Evolutionary conservation across 35 echinoderm and acorn worm genomes (phyloP), one percentile per base, ranked within the genome.

Genomic region (Chiridota heheva): DNA sequence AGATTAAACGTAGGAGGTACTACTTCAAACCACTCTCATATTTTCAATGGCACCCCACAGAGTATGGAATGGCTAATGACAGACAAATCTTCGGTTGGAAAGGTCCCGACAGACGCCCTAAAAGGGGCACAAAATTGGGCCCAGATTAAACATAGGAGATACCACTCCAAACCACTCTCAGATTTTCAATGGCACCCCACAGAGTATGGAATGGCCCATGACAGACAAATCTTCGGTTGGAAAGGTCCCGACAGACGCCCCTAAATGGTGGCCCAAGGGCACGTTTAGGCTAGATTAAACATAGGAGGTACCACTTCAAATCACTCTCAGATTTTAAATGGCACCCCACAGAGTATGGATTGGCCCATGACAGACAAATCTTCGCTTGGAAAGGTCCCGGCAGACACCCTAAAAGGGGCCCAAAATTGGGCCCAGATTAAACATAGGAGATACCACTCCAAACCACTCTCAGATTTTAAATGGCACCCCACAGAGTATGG

Each of bases 61-160:
- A 51, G n/a, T n/a, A 8, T 51, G 47, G n/a, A 51, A 63, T 22
- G 18, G 25, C 59, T 28, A 16, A 7, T 25, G 59, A 16, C 26
- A 63, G 59, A 63, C 59, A 63, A 28, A 63, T 63, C 31, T 16
- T 63, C 8, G n/a, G n/a, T n/a, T n/a, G n/a, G n/a, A n/a, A n/a
- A n/a, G n/a, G n/a, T n/a, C n/a, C n/a, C n/a, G n/a, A 29, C 59
- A 63, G 59, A 63, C 25, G 31, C 31, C 59, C 59, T 63, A 63
- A 29, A 63, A 63, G 59, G 59, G 25, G 17, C 59, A 10, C 59
- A 63, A 63, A 63, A 63, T 63, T 7, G 5, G 6, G 59, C n/a
- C n/a, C n/a, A n/a, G n/a, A n/a, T n/a, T n/a, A n/a, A n/a, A n/a
- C n/a, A n/a, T n/a, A n/a, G n/a, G n/a, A n/a, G n/a, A n/a, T n/a